Evolutionary conservation across 2,888 invertebrate species (phyloP).

Genomic region (Actias luna): DNA sequence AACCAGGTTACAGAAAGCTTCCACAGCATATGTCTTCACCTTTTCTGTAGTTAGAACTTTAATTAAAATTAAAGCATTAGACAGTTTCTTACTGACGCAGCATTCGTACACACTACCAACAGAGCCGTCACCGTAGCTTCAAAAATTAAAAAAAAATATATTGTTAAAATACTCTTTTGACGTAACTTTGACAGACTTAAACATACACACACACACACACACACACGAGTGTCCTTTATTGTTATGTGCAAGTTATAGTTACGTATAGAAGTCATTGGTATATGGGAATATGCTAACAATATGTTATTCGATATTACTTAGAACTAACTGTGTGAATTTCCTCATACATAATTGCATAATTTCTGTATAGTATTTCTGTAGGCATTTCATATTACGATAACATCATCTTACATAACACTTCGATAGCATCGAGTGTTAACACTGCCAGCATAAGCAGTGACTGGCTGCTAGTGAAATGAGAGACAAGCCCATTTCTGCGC

Average conservation of each 20-base stretch:
- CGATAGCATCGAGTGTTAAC: neutral
- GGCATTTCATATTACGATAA: neutral
- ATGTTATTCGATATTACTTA: neutral
- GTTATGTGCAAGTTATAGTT: neutral
- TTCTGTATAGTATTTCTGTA: neutral
- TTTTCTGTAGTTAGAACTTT: too few relatives aligned
- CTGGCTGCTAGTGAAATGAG: neutral
- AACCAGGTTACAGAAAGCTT: too few relatives aligned
- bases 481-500: too few relatives aligned
- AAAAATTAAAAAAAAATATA: too few relatives aligned
- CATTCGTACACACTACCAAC: too few relatives aligned
- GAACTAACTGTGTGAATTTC: neutral
- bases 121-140: too few relatives aligned
- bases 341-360: slow-evolving; percentile 4
- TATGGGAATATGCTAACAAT: slow-evolving; percentile 1
- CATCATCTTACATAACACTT: neutral
- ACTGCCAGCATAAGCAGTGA: neutral
- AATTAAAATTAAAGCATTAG: too few relatives aligned
- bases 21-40: too few relatives aligned
- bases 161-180: too few relatives aligned
- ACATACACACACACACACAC: neutral
- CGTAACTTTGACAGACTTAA: too few relatives aligned
- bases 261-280: neutral
- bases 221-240: neutral
- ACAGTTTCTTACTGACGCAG: too few relatives aligned